phyloP scores from a whole-genome alignment of 2,888 invertebrate genomes.

The Erebia aethiops region DNA sequence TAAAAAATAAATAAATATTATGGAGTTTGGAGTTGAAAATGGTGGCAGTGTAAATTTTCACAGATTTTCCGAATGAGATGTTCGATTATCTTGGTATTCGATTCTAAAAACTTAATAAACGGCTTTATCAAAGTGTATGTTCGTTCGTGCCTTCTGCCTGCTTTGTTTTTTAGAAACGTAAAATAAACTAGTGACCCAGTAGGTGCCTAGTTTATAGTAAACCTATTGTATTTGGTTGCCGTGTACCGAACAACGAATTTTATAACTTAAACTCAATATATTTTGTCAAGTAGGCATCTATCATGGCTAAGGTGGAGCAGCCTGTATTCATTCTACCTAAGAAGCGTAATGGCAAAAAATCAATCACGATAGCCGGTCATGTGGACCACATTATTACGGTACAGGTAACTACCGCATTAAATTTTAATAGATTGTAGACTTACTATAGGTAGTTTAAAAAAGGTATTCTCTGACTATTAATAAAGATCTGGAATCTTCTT shows the following conservation, averaged over 20 bases:
- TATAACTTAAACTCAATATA: neutral
- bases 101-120: neutral
- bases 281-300: neutral
- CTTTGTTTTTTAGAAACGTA: neutral
- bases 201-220: too few relatives aligned
- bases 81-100: neutral
- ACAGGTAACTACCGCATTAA: slow-evolving; percentile 66
- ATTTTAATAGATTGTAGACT: neutral
- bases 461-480: too few relatives aligned
- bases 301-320: slow-evolving; percentile 73
- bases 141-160: neutral
- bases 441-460: too few relatives aligned
- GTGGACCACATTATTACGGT: slow-evolving; percentile 85
- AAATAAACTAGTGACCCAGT: neutral
- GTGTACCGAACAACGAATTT: neutral
- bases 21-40: slow-evolving; percentile 28
- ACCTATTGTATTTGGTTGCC: too few relatives aligned
- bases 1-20: slow-evolving; percentile 22
- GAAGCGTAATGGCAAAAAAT: slow-evolving; percentile 83
- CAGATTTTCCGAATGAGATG: slow-evolving; percentile 14
- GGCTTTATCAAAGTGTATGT: neutral
- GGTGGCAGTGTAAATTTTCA: slow-evolving; percentile 31
- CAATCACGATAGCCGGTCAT: slow-evolving; percentile 77
- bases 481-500: slow-evolving; percentile 23
- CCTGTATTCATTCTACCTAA: slow-evolving; percentile 84